Percentiles rank a stretch among this genome's conserved stretches.
Conservation (phyloP, 1,140 invertebrate species). For the Trypoxylus dichotomus region DNA sequence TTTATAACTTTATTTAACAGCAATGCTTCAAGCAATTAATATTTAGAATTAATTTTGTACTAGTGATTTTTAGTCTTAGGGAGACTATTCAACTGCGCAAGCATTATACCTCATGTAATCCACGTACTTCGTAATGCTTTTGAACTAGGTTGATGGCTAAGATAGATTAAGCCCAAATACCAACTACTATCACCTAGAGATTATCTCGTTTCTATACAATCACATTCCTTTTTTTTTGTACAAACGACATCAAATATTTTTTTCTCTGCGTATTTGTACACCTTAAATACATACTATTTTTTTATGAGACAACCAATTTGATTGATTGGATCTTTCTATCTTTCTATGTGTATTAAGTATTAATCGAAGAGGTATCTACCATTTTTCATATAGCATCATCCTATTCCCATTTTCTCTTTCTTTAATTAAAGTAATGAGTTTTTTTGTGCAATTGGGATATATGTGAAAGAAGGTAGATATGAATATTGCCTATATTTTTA, state of each 20-base stretch:
- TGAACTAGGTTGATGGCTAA: neutral
- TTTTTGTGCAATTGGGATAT: neutral
- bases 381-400: neutral
- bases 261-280: neutral
- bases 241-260: neutral
- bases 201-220: neutral
- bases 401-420: neutral
- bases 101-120: conserved; percentile 1
- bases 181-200: neutral
- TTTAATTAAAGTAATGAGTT: neutral
- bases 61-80: neutral
- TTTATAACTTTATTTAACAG: neutral
- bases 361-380: neutral
- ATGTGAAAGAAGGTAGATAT: neutral
- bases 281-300: neutral
- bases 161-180: conserved; percentile 9
- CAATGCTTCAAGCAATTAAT: neutral
- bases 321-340: neutral
- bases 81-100: neutral
- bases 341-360: neutral
- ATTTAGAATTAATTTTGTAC: neutral
- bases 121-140: conserved; percentile 9
- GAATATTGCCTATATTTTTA: too few relatives aligned
- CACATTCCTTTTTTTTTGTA: neutral
- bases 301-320: neutral